Evolutionary conservation across 1,140 invertebrate species (phyloP).

Genomic region (Arion vulgaris): DNA sequence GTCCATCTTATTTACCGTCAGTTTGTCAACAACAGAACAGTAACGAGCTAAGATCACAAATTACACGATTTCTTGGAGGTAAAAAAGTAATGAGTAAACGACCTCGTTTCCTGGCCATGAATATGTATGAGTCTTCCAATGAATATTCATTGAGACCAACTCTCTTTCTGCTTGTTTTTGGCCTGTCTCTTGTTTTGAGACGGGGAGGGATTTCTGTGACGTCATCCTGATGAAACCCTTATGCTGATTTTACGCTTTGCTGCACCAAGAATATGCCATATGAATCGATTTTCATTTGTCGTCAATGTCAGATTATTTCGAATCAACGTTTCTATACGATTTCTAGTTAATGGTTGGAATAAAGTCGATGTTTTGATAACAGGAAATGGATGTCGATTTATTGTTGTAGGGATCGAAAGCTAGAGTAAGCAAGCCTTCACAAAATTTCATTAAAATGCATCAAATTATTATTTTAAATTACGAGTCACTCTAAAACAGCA

Average conservation of each 20-base stretch:
- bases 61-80: not conserved
- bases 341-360: no score
- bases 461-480: no score
- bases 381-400: no score
- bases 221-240: not conserved
- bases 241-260: not conserved
- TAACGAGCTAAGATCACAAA: not conserved
- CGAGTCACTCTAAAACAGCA: no score
- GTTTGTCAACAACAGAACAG: not conserved
- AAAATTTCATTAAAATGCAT: no score
- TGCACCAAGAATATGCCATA: not conserved
- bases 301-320: not conserved
- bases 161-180: not conserved
- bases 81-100: not conserved
- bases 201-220: not conserved
- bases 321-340: not conserved
- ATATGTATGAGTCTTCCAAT: not conserved
- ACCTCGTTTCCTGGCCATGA: not conserved
- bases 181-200: not conserved
- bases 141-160: constrained; percentile 2
- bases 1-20: no score
- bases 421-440: no score
- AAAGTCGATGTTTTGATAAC: no score
- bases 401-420: no score
- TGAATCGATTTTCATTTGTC: not conserved